Percentiles rank a stretch among this genome's conserved stretches.
Evolutionary conservation across 1,140 invertebrate species (phyloP).

Genomic region (Drosophila repleta): DNA sequence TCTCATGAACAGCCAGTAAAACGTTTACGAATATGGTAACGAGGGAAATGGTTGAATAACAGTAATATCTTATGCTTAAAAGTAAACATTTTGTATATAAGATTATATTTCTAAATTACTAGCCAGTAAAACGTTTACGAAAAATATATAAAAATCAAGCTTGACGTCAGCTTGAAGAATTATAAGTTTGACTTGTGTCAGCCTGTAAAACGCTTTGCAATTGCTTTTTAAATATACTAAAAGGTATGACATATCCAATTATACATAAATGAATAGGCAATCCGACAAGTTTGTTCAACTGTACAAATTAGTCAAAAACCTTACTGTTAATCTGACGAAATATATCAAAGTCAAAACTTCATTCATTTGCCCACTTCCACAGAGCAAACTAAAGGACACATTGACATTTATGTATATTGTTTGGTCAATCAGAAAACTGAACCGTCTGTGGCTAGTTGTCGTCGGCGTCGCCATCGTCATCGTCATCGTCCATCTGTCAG

Average conservation of each 20-base stretch:
- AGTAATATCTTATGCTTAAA: not conserved
- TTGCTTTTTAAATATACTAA: too few relatives aligned
- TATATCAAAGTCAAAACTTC: slow-evolving; percentile 24
- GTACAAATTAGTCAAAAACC: slow-evolving; percentile 17
- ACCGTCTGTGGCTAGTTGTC: not conserved
- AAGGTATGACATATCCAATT: too few relatives aligned
- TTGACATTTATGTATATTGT: slow-evolving; percentile 46
- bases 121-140: too few relatives aligned
- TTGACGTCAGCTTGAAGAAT: too few relatives aligned
- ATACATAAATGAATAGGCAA: not conserved
- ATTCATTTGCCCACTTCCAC: slow-evolving; percentile 17
- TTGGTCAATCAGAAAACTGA: slow-evolving; percentile 33
- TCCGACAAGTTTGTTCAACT: not conserved
- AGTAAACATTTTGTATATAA: not conserved
- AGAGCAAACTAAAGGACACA: not conserved
- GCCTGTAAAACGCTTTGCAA: too few relatives aligned
- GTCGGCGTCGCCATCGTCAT: not conserved
- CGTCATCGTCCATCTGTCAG: slow-evolving; percentile 7
- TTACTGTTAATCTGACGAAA: slow-evolving; percentile 8
- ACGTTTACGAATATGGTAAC: not conserved
- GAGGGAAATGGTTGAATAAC: not conserved
- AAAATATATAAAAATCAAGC: too few relatives aligned
- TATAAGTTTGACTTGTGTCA: too few relatives aligned
- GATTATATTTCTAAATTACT: too few relatives aligned
- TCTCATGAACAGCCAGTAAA: not conserved